Percentiles rank a stretch among this genome's conserved stretches.
phyloP scores from a whole-genome alignment of 2,888 invertebrate genomes.

The Leptarthrus brevirostris region DNA sequence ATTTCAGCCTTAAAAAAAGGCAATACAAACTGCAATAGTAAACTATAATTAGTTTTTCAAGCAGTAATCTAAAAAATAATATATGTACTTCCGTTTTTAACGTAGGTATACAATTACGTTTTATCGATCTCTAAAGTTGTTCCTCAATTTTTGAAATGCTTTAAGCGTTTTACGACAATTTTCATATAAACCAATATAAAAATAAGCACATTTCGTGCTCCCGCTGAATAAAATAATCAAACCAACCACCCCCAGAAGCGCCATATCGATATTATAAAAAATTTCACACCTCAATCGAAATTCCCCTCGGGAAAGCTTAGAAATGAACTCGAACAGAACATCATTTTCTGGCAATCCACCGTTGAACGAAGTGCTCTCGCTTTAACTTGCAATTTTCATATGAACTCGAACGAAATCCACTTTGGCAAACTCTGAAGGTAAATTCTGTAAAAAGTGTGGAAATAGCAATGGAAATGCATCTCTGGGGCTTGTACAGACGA shows the following conservation, averaged over 20 bases:
- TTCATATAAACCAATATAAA: conserved; percentile 2
- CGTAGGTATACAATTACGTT: too few relatives aligned
- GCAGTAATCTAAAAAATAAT: too few relatives aligned
- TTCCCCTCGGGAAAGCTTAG: conserved; percentile 6
- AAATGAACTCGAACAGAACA: conserved; percentile 29
- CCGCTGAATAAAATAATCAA: not conserved
- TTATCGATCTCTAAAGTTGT: too few relatives aligned
- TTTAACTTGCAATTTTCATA: not conserved
- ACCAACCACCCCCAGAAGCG: not conserved
- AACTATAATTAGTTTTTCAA: too few relatives aligned
- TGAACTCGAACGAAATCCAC: not conserved
- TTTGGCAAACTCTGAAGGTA: conserved; percentile 2
- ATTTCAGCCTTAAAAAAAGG: too few relatives aligned
- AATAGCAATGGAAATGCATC: too few relatives aligned
- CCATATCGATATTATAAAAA: conserved; percentile 24
- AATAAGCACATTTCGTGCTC: conserved; percentile 6
- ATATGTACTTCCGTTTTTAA: too few relatives aligned
- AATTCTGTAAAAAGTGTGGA: too few relatives aligned
- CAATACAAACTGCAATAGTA: too few relatives aligned
- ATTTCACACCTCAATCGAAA: conserved; percentile 35
- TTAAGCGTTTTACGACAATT: too few relatives aligned
- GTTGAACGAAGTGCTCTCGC: too few relatives aligned
- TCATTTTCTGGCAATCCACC: conserved; percentile 29
- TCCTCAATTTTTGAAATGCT: too few relatives aligned
- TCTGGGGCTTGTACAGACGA: conserved; percentile 5